These are phyloP conservation scores for Pocillopora grandis DNA, from an alignment of 92 coral and sea anemone species.

Conservation along the genomic window DNA sequence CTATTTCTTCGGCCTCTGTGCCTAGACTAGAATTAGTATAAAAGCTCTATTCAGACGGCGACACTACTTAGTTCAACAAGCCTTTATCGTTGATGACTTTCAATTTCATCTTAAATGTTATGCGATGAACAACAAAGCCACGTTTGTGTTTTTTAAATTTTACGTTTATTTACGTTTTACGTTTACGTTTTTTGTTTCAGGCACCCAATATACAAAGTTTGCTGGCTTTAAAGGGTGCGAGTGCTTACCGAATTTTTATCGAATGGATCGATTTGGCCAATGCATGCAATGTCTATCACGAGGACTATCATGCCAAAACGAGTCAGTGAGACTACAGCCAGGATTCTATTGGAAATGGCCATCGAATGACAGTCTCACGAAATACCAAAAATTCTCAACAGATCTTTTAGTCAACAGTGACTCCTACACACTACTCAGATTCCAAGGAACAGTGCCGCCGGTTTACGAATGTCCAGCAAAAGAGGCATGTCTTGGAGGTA, in stretches of 20 bases:
- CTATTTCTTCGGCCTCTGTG: no score
- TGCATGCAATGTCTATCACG: constrained; percentile 40
- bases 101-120: no score
- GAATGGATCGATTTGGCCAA: constrained; percentile 52
- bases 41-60: no score
- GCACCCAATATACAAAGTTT: constrained; percentile 27
- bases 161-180: no score
- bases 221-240: constrained; percentile 54
- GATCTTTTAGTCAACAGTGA: constrained; percentile 34
- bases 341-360: constrained; percentile 67
- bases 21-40: no score
- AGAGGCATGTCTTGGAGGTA: constrained; percentile 66
- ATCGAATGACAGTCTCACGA: constrained; percentile 12
- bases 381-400: constrained; percentile 28
- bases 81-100: no score
- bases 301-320: constrained; percentile 49
- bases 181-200: constrained; percentile 3
- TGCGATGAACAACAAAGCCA: no score
- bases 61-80: no score
- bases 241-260: constrained; percentile 49
- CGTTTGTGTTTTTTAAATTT: no score
- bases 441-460: constrained; percentile 28
- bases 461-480: constrained; percentile 53
- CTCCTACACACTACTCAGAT: constrained; percentile 28
- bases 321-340: constrained; percentile 30